These are phyloP conservation scores for Eurosta solidaginis DNA, from an alignment of 1,140 invertebrate species.

Conservation along the genomic window DNA sequence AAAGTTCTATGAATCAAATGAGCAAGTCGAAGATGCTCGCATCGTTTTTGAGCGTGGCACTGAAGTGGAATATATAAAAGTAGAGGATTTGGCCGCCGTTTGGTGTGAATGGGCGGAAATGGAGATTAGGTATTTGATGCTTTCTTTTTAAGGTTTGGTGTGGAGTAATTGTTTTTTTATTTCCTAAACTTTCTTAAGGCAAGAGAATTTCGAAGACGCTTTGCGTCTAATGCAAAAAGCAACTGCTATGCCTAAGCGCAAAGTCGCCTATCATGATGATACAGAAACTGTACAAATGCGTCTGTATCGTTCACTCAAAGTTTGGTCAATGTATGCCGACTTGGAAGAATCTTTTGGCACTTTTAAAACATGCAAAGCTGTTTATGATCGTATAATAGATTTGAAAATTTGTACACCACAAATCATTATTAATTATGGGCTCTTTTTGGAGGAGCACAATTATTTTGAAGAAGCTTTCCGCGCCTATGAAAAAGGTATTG, in stretches of 20 bases:
- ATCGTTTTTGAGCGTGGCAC: slow-evolving; percentile 96
- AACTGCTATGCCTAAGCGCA: slow-evolving; percentile 87
- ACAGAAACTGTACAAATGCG: slow-evolving; percentile 95
- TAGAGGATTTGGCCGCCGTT: slow-evolving; percentile 94
- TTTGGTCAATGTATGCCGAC: slow-evolving; percentile 99
- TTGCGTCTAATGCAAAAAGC: slow-evolving; percentile 93
- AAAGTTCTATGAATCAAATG: slow-evolving; percentile 96
- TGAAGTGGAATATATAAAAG: slow-evolving; percentile 90
- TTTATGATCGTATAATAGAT: slow-evolving; percentile 98
- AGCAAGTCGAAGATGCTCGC: slow-evolving; percentile 89
- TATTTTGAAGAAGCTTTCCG: slow-evolving; percentile 99
- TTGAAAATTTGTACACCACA: slow-evolving; percentile 98
- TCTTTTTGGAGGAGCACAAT: slow-evolving; percentile 97
- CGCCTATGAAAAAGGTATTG: slow-evolving; percentile 98
- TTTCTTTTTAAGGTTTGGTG: background rate
- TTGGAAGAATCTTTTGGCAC: slow-evolving; percentile 98
- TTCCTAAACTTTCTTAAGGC: slow-evolving; percentile 43
- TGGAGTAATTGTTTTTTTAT: background rate
- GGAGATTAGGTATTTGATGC: slow-evolving; percentile 72
- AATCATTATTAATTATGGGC: slow-evolving; percentile 97
- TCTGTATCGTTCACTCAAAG: slow-evolving; percentile 94
- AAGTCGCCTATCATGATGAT: slow-evolving; percentile 95
- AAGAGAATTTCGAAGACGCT: slow-evolving; percentile 89
- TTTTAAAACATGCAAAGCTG: slow-evolving; percentile 96
- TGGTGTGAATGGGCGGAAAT: slow-evolving; percentile 99